Base-by-base conservation (phyloP, 2,113 vertebrate species). In the Chaetodon trifascialis region DNA sequence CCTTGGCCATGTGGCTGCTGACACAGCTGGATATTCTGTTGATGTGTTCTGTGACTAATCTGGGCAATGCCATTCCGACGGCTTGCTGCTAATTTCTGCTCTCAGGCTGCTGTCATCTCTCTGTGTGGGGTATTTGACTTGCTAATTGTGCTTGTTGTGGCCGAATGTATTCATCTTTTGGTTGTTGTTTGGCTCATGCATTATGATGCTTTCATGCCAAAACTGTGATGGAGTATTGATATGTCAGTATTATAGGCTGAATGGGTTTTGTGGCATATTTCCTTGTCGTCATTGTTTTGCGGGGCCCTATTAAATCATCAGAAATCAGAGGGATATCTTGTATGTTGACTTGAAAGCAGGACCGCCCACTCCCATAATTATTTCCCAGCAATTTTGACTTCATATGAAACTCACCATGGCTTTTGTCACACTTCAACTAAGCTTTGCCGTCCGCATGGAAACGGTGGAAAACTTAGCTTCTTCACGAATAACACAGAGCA, bases 101-200 rank as follows among this genome's bases (percentile, higher is more conserved):
- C 30, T 68, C 4, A 25, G 52, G 44, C 21, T 65, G 14, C 42
- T 40, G 5, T 62, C 25, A 4, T 38, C 2, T 69, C 49, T 58
- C 36, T 70, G 6, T 76, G 21, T 34, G 19, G 17, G 56, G 15
- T 21, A n/a, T 68, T 72, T 73, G 16, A 63, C n/a, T 81, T 64
- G 25, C 67, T 60, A 47, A 65, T 65, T 58, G n/a, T n/a, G 44
- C 19, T 64, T 25, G 19, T 69, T 23, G 25, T 11, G 2, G 30
- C 21, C 40, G 34, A 71, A 54, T 17, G 11, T 54, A 47, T 73
- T 80, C 38, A 30, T 54, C 2, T 25, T 70, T 36, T 15, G 34
- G 4, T 46, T 16, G 11, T 59, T 55, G 16, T 52, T 62, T 34
- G 14, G 44, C 17, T 70, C 1, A 0, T 25, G 2, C 15, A 16